Conservation (phyloP, 1,140 invertebrate genomes). For the Nephotettix cincticeps region DNA sequence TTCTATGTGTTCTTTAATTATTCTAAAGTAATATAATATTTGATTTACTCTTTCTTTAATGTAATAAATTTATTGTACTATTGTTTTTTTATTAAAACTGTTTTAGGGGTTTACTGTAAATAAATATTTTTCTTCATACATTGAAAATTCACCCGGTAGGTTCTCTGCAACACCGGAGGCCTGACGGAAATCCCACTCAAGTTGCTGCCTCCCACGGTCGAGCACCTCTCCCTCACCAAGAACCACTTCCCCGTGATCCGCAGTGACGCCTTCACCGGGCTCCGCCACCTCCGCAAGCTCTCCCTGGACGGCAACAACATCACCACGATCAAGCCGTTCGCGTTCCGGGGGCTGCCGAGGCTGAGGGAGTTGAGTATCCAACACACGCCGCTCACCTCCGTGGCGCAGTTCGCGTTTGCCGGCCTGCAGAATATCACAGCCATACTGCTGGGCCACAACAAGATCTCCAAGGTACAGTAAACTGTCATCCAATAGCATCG, state of each 20-base stretch:
- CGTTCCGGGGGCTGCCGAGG: conserved; percentile 73
- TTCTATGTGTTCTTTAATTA: too few species aligned
- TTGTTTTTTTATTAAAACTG: too few species aligned
- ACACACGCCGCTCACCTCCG: conserved; percentile 70
- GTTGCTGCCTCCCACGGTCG: conserved; percentile 67
- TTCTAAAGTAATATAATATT: too few species aligned
- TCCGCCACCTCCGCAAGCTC: conserved; percentile 68
- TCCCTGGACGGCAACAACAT: conserved; percentile 80
- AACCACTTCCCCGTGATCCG: conserved; percentile 75
- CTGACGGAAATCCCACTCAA: conserved; percentile 72
- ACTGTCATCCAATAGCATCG: too few species aligned
- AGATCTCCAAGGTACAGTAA: conserved; percentile 56
- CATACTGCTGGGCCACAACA: conserved; percentile 73
- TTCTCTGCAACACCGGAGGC: conserved; percentile 81
- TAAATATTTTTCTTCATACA: too few species aligned
- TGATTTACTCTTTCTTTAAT: too few species aligned
- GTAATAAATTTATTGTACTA: too few species aligned
- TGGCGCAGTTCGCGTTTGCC: conserved; percentile 77
- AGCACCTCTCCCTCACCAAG: conserved; percentile 77
- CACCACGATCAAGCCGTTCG: conserved; percentile 73
- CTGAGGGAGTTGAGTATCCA: conserved; percentile 77
- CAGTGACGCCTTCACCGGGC: conserved; percentile 73
- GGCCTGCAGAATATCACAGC: conserved; percentile 76
- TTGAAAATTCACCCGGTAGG: conserved; percentile 53
- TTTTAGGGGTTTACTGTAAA: too few species aligned